These are phyloP conservation scores for Spialia ferax DNA, from an alignment of 2,888 invertebrate genomes.

Conservation along the genomic window DNA sequence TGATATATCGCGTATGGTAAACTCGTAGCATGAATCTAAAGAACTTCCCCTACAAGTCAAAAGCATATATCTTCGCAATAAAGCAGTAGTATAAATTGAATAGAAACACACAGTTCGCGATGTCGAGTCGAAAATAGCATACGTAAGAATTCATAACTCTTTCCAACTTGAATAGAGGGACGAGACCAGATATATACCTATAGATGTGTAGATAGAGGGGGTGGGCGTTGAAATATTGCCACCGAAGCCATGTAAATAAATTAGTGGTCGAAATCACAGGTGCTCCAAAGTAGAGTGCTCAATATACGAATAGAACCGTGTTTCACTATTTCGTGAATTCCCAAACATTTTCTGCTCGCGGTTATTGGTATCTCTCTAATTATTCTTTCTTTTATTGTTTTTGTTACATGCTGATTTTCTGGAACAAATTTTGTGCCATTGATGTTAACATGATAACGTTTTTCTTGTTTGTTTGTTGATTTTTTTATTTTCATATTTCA, in stretches of 20 bases:
- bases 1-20: not conserved
- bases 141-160: constrained; percentile 37
- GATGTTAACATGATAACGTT: too few relatives aligned
- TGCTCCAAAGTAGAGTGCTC: constrained; percentile 16
- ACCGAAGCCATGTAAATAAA: constrained; percentile 30
- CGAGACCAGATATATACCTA: constrained; percentile 20
- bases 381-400: not conserved
- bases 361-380: not conserved
- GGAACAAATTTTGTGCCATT: too few relatives aligned
- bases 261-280: constrained; percentile 33
- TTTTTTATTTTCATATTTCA: too few relatives aligned
- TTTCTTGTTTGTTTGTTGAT: too few relatives aligned
- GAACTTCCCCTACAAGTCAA: not conserved
- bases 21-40: constrained; percentile 6
- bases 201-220: too few relatives aligned
- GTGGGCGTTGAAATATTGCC: constrained; percentile 35
- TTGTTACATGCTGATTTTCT: not conserved
- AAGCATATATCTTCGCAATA: constrained; percentile 4
- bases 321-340: constrained; percentile 3
- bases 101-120: constrained; percentile 17
- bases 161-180: constrained; percentile 22
- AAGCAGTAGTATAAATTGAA: constrained; percentile 17
- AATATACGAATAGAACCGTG: constrained; percentile 9
- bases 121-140: constrained; percentile 29
- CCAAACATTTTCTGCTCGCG: not conserved